phyloP scores from a whole-genome alignment of 2,888 invertebrate species.

The Lordiphosa andalusiaca region DNA sequence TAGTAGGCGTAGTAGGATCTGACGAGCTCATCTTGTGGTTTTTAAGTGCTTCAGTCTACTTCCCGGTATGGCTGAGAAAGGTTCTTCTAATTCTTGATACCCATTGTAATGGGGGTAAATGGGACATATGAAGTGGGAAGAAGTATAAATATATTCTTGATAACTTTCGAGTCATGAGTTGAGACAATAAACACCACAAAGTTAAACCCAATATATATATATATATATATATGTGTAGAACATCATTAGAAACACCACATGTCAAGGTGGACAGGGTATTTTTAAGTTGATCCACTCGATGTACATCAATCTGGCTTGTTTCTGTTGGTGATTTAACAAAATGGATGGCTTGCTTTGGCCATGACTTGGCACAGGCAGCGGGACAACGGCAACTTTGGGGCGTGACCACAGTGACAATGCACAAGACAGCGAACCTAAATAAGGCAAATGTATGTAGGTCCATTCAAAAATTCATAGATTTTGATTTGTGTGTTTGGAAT shows the following conservation, averaged over 20 bases:
- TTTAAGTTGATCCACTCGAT: no score
- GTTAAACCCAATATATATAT: no score
- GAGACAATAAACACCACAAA: no score
- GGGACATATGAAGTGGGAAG: no score
- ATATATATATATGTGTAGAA: no score
- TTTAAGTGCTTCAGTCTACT: constrained; percentile 51
- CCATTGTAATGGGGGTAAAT: no score
- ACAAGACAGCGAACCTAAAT: not conserved
- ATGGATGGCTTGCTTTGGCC: constrained; percentile 63
- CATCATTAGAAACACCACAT: no score
- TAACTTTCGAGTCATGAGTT: no score
- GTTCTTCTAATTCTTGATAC: constrained; percentile 2
- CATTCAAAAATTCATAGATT: constrained; percentile 55
- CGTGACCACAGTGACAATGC: constrained; percentile 22
- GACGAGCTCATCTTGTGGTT: constrained; percentile 67
- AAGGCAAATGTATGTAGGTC: constrained; percentile 7
- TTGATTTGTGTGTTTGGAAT: constrained; percentile 41
- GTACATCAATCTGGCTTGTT: no score
- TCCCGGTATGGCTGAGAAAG: not conserved
- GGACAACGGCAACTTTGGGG: not conserved
- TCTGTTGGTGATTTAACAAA: constrained; percentile 65
- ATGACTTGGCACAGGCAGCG: constrained; percentile 37
- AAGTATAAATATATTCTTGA: no score
- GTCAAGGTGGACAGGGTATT: no score
- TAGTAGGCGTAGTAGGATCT: constrained; percentile 39